Base-by-base conservation (phyloP, 2,113 vertebrate species). In the Oplegnathus fasciatus region DNA sequence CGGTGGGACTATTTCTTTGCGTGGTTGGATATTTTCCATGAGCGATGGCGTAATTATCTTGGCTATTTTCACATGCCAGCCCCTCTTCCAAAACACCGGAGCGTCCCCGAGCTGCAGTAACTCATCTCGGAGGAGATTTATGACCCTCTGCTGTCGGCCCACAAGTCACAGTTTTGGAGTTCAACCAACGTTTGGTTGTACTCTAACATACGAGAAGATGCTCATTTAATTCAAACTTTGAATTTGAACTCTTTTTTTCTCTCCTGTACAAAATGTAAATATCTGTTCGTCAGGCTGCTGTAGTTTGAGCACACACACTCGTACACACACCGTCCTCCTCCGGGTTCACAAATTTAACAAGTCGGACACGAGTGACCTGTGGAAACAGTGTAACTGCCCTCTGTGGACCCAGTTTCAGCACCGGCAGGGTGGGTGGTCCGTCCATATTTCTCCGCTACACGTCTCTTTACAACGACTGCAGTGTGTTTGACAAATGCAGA, bases 391-490 rank as follows among this genome's bases (percentile, higher is more conserved):
- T 89, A 91, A 94, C 86, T 80, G 87, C 75, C 66, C 93, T 88
- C 91, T 62, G 75, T 57, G 89, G 93, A 91, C 88, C 61, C 78
- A 10, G 74, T 81, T 88, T 79, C 88, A 86, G 79, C 89, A 80
- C n/a, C 46, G n/a, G 69, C 84, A 61, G 84, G 62, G 73, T 95
- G 94, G 94, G 93, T 95, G 94, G 93, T 94, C 94, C 67, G 13
- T 22, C 72, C 52, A 52, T 57, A 40, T 78, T 80, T 89, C 61
- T 50, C 67, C 89, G 67, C 61, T 71, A 78, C 87, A 50, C 62
- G 44, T 65, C 70, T 57, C 73, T 55, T 52, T 57, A 72, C 58
- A 82, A 75, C 57, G 66, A 78, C 57, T 52, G 69, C 74, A 67
- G 9, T 18, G 77, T 67, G 70, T 86, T 37, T 75, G n/a, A 79